A percentile compares a stretch with the other conserved stretches of the same genome.
Conservation (phyloP, 1,140 invertebrate species). For the Heliconius himera region DNA sequence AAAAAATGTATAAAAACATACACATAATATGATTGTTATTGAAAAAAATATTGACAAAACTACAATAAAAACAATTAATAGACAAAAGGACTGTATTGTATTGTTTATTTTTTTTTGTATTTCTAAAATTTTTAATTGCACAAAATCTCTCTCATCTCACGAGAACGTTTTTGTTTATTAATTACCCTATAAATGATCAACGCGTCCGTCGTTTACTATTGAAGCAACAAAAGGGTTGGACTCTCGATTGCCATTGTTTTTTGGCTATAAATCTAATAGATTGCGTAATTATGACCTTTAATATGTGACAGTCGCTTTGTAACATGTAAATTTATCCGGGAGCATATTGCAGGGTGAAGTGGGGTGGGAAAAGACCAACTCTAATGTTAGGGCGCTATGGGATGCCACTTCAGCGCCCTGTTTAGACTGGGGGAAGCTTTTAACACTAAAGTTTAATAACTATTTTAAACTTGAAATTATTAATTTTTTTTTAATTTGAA, state of each 20-base stretch:
- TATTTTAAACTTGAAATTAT: conserved; percentile 12
- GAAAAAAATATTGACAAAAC: not conserved
- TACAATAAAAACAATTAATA: conserved; percentile 1
- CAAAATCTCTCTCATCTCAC: conserved; percentile 44
- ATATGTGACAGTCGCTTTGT: conserved; percentile 78
- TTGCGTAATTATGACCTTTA: conserved; percentile 76
- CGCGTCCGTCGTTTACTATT: conserved; percentile 52
- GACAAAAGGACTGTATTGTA: conserved; percentile 26
- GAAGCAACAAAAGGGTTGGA: conserved; percentile 67
- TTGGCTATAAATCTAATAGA: conserved; percentile 76
- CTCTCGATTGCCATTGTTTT: conserved; percentile 67
- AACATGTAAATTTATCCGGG: conserved; percentile 72
- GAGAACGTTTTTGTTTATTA: conserved; percentile 70
- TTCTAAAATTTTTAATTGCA: conserved; percentile 28
- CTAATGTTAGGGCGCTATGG: conserved; percentile 63
- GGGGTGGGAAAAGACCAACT: conserved; percentile 65
- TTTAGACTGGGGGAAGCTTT: conserved; percentile 48
- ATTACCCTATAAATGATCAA: conserved; percentile 76
- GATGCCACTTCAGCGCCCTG: conserved; percentile 64
- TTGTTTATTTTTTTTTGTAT: conserved; percentile 54
- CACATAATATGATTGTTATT: no score
- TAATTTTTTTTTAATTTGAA: not conserved
- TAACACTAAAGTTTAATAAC: conserved; percentile 35
- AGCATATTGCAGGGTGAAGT: conserved; percentile 61
- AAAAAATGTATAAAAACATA: no score